Evolutionary conservation across 2,797 vertebrate genomes (phyloP), one percentile per base, ranked within the genome.

Genomic region (Odontamblyopus lacepedii): DNA sequence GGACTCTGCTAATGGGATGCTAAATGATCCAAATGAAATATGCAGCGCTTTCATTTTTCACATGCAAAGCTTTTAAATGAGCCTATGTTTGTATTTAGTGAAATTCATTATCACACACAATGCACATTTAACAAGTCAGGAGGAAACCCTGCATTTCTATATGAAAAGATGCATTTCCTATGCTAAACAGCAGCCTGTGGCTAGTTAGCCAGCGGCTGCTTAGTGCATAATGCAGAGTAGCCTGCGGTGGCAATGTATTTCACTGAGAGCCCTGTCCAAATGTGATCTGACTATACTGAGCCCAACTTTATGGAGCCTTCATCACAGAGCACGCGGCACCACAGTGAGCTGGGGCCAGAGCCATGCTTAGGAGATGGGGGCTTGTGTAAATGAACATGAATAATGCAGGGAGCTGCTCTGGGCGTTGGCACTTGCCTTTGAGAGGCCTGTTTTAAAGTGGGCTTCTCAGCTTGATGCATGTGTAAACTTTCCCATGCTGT

Each of bases 371-470:
- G 62, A 83, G 75, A 83, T 77, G 48, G 71, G 78, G 77, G 76
- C 57, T 72, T 87, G 80, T 83, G 78, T 85, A 86, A 88, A 87
- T 90, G 73, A 82, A 86, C 63, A 84, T 90, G 80, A 88, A 89
- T 90, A 85, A 84, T 88, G 75, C 78, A 92, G 76, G 11, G 9
- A 1, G 2, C 51, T 76, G 70, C 83, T 85, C 70, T 75, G 77
- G 80, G 78, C 15, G 48, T 76, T 82, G 73, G 76, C 83, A 84
- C 79, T 79, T 85, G 78, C 71, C 66, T 85, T 84, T 81, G 78
- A 83, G 80, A 78, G 73, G 73, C 75, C 67, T 72, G 60, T 82
- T 83, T 82, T 74, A 76, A 83, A 83, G 76, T 70, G 69, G 70
- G 70, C 66, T 57, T 81, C 73, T 78, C 77, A 27, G 56, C 77